Conservation (phyloP, 2,113 vertebrate species). For the Protobothrops mucrosquamatus region DNA sequence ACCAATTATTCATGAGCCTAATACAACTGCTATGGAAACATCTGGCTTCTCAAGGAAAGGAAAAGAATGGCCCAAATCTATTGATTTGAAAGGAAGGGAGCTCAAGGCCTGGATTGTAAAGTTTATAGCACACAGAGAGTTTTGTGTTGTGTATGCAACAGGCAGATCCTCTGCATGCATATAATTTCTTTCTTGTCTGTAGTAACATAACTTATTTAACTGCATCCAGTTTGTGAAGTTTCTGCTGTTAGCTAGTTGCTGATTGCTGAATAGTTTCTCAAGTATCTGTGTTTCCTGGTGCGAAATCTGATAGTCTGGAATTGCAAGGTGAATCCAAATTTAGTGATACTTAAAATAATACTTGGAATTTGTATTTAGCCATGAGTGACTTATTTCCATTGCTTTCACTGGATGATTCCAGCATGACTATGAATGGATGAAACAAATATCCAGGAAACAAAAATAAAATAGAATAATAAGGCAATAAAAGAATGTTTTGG, state of each 20-base stretch:
- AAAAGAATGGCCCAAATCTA: not conserved
- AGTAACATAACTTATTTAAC: not conserved
- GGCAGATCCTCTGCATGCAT: not conserved
- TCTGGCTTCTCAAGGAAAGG: not conserved
- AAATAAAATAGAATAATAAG: not conserved
- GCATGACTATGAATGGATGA: not conserved
- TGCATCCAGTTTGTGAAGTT: not conserved
- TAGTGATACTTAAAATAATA: not conserved
- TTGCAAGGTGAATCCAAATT: not conserved
- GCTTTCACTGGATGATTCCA: not conserved
- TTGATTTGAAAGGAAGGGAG: not conserved
- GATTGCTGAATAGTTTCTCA: not conserved
- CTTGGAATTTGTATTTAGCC: not conserved
- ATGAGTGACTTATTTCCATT: not conserved
- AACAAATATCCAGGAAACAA: not conserved
- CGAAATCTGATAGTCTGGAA: not conserved
- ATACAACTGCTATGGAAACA: not conserved
- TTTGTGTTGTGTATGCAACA: not conserved
- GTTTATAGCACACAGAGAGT: not conserved
- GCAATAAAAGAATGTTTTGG: not conserved
- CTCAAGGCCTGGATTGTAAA: not conserved
- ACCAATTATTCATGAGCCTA: not conserved
- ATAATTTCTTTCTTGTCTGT: not conserved
- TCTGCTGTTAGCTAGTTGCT: not conserved
- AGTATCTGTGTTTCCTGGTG: not conserved